phyloP scores from a whole-genome alignment of 2,113 vertebrate genomes.

The Peromyscus maniculatus region DNA sequence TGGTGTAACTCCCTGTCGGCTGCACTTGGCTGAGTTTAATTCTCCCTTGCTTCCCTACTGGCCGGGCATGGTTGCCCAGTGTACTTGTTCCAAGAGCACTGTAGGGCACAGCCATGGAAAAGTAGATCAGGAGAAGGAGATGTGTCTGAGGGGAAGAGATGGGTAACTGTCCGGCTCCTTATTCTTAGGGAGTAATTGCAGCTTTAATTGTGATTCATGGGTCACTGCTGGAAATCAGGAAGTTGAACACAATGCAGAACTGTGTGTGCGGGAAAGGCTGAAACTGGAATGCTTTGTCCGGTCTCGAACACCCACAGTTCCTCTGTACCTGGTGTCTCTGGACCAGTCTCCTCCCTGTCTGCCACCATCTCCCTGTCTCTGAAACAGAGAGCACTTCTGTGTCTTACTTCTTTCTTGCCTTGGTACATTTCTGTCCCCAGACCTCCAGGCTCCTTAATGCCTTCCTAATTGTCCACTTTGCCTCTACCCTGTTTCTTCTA shows the following conservation, averaged over 20 bases:
- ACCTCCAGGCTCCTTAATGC: not conserved
- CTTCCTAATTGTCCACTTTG: not conserved
- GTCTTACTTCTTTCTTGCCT: not conserved
- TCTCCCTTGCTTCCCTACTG: constrained; percentile 72
- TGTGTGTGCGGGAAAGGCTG: not conserved
- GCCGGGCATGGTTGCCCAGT: constrained; percentile 1
- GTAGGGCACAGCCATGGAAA: constrained; percentile 7
- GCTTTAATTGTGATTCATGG: not conserved
- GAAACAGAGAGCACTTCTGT: not conserved
- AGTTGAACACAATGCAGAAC: not conserved
- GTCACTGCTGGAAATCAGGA: constrained; percentile 37
- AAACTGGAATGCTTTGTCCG: not conserved
- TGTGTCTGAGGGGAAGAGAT: constrained; percentile 44
- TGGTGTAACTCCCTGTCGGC: constrained; percentile 81
- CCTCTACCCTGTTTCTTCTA: not conserved
- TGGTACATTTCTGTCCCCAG: not conserved
- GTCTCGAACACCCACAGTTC: not conserved
- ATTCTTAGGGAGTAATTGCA: constrained; percentile 65
- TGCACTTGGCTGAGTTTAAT: constrained; percentile 85
- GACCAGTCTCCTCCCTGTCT: not conserved
- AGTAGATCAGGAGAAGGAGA: constrained; percentile 73
- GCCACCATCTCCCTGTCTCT: not conserved
- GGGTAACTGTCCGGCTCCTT: constrained; percentile 29
- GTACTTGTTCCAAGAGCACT: constrained; percentile 42
- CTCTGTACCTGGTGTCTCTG: not conserved